Evolutionary conservation across 2,888 invertebrate species (phyloP).

Genomic region (Corythucha ciliata): DNA sequence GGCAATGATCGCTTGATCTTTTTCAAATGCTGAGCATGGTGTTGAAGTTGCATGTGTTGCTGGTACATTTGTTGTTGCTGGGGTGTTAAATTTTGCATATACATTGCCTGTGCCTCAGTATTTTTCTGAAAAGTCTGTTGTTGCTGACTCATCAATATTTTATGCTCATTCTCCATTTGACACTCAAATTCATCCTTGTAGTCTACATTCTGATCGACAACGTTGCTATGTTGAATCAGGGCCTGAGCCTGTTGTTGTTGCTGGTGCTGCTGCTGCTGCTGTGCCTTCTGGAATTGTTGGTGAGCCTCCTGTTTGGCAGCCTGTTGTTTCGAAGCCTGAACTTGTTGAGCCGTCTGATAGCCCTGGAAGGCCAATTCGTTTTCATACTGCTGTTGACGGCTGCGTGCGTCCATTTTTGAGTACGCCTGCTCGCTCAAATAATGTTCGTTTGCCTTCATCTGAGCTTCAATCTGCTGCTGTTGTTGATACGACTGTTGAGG

Average conservation of each 20-base stretch:
- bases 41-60: conserved; percentile 45
- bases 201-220: conserved; percentile 31
- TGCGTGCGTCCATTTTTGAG: conserved; percentile 18
- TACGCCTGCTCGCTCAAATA: conserved; percentile 26
- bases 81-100: conserved; percentile 50
- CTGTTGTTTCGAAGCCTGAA: conserved; percentile 26
- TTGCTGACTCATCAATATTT: conserved; percentile 43
- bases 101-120: conserved; percentile 41
- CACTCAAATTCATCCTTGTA: conserved; percentile 16
- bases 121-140: conserved; percentile 47
- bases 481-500: conserved; percentile 24
- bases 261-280: conserved; percentile 30
- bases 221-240: conserved; percentile 30
- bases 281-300: conserved; percentile 29
- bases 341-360: conserved; percentile 7
- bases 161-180: conserved; percentile 40
- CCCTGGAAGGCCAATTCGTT: conserved; percentile 17
- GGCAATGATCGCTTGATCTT: conserved; percentile 41
- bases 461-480: conserved; percentile 29
- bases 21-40: conserved; percentile 43
- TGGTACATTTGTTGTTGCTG: conserved; percentile 46
- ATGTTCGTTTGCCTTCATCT: conserved; percentile 29
- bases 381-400: conserved; percentile 23
- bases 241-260: conserved; percentile 21
- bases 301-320: no score